Evolutionary conservation across 2,888 invertebrate genomes (phyloP).

Genomic region (Trichopria drosophilae): DNA sequence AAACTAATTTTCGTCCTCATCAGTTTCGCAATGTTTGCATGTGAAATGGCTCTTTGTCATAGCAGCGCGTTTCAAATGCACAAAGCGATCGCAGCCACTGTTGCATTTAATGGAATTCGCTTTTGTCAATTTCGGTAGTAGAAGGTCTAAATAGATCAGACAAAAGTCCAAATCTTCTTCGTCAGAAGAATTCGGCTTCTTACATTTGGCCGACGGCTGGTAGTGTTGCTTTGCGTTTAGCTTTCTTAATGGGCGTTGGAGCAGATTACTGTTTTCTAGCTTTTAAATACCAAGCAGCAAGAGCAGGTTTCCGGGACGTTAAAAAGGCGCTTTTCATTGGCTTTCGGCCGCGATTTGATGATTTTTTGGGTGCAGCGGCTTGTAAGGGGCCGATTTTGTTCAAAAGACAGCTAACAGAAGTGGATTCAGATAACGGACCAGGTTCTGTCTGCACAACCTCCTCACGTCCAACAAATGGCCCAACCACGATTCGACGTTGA

Average conservation of each 20-base stretch:
- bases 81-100: neutral
- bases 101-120: constrained; percentile 4
- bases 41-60: neutral
- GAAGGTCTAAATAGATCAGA: neutral
- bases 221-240: neutral
- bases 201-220: too few species aligned
- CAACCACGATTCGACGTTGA: constrained; percentile 16
- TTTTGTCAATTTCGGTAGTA: neutral
- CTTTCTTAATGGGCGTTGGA: neutral
- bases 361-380: neutral
- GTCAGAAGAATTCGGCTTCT: too few species aligned
- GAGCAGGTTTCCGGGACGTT: neutral
- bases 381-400: too few species aligned
- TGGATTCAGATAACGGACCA: constrained; percentile 1
- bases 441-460: constrained; percentile 3
- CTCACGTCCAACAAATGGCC: constrained; percentile 1
- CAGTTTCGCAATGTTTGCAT: too few species aligned
- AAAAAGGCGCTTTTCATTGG: neutral
- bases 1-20: too few species aligned
- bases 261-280: neutral
- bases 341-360: neutral
- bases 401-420: neutral
- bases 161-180: constrained; percentile 3
- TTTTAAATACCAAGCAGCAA: neutral
- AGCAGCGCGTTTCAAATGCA: constrained; percentile 1